These are phyloP conservation scores for Apis cerana DNA, from an alignment of 1,140 invertebrate species.

Conservation along the genomic window DNA sequence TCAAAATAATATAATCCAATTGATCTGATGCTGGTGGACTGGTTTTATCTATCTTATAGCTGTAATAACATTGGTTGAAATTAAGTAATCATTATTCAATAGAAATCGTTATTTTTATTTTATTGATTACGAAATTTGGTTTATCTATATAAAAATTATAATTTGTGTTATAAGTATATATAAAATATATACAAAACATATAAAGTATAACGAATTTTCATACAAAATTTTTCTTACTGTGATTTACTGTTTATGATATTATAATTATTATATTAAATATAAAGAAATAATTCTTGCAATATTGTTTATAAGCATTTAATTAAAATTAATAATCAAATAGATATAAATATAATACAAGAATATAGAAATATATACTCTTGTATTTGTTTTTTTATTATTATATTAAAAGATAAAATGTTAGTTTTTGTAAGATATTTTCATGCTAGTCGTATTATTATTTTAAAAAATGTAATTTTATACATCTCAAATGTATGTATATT, in stretches of 20 bases:
- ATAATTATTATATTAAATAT: background rate
- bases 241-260: constrained; percentile 21
- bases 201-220: background rate
- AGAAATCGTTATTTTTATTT: background rate
- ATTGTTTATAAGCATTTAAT: constrained; percentile 9
- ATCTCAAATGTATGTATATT: constrained; percentile 27
- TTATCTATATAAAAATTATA: background rate
- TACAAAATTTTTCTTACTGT: constrained; percentile 7
- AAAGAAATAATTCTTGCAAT: background rate
- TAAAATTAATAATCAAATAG: background rate
- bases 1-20: constrained; percentile 75
- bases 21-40: constrained; percentile 74
- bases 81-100: background rate
- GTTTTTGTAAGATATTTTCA: constrained; percentile 10
- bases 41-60: constrained; percentile 81
- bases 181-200: background rate
- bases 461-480: constrained; percentile 52
- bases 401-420: constrained; percentile 8
- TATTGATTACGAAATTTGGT: background rate
- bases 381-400: background rate
- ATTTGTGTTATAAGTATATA: background rate
- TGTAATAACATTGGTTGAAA: constrained; percentile 69
- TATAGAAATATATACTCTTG: background rate
- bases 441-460: constrained; percentile 51
- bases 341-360: constrained; percentile 17